Evolutionary conservation across 1,140 invertebrate genomes (phyloP).

Genomic region (Phocides pigmalion): DNA sequence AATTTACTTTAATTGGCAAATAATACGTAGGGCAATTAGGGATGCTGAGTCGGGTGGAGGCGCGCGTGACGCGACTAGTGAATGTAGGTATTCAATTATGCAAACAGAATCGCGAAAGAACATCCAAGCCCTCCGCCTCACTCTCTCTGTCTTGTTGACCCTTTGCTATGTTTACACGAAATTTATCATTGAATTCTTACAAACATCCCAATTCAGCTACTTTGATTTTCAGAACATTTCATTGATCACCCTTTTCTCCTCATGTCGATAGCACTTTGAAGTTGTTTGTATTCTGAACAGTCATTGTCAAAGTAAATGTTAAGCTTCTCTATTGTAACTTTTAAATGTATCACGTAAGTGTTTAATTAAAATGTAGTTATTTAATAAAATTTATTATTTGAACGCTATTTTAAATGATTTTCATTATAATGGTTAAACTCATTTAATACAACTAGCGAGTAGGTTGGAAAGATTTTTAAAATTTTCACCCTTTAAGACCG

Average conservation of each 20-base stretch:
- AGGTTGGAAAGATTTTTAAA: too few relatives aligned
- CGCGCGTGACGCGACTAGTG: slow-evolving; percentile 77
- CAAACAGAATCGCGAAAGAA: slow-evolving; percentile 76
- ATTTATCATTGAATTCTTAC: slow-evolving; percentile 4
- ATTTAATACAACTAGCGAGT: too few relatives aligned
- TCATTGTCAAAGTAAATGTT: too few relatives aligned
- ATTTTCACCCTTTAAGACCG: neutral
- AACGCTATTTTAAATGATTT: too few relatives aligned
- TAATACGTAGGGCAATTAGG: slow-evolving; percentile 84
- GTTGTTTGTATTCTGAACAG: too few relatives aligned
- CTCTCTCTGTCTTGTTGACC: slow-evolving; percentile 54
- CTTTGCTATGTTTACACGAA: slow-evolving; percentile 34
- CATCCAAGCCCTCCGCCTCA: slow-evolving; percentile 46
- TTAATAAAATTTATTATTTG: too few relatives aligned
- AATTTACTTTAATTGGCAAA: slow-evolving; percentile 84
- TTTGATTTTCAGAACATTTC: neutral
- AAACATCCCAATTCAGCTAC: neutral
- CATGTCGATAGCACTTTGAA: too few relatives aligned
- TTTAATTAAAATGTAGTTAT: too few relatives aligned
- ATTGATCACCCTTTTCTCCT: too few relatives aligned
- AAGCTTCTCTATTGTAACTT: too few relatives aligned
- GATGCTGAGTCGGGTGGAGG: slow-evolving; percentile 80
- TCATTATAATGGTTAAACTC: too few relatives aligned
- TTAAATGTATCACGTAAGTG: too few relatives aligned
- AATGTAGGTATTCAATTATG: slow-evolving; percentile 81